phyloP scores from a whole-genome alignment of 2,113 vertebrate genomes.

The Albula goreensis region DNA sequence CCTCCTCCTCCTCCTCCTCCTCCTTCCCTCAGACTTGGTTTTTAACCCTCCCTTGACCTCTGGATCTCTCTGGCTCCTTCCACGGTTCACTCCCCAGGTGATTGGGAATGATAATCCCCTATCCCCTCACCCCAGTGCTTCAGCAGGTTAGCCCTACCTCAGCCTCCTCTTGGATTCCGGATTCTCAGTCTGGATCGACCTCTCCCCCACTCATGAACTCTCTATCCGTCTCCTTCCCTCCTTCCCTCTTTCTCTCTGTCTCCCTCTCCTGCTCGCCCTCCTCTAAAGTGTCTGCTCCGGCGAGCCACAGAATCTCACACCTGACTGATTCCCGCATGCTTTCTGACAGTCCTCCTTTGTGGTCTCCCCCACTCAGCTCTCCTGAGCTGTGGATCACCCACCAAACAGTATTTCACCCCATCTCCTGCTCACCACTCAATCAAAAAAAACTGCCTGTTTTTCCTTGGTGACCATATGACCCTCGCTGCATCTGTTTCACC shows the following conservation, averaged over 20 bases:
- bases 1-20: neutral
- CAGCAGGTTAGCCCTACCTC: neutral
- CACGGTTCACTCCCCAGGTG: neutral
- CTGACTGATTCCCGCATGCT: constrained; percentile 20
- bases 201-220: constrained; percentile 18
- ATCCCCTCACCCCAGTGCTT: neutral
- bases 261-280: constrained; percentile 34
- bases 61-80: neutral
- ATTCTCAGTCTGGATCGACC: neutral
- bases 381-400: neutral
- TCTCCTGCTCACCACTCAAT: neutral
- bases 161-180: neutral
- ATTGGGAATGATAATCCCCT: neutral
- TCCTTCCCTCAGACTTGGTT: neutral
- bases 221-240: constrained; percentile 2
- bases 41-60: neutral
- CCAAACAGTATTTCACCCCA: neutral
- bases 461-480: neutral
- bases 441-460: neutral
- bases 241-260: constrained; percentile 23
- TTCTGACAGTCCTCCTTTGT: constrained; percentile 41
- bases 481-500: neutral
- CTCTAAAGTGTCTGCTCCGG: constrained; percentile 14
- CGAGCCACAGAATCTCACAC: constrained; percentile 30
- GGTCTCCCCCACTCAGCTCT: neutral